Percentiles rank a stretch among this genome's conserved stretches.
Evolutionary conservation across 2,113 vertebrate species (phyloP).

Genomic region (Nothoprocta perdicaria): DNA sequence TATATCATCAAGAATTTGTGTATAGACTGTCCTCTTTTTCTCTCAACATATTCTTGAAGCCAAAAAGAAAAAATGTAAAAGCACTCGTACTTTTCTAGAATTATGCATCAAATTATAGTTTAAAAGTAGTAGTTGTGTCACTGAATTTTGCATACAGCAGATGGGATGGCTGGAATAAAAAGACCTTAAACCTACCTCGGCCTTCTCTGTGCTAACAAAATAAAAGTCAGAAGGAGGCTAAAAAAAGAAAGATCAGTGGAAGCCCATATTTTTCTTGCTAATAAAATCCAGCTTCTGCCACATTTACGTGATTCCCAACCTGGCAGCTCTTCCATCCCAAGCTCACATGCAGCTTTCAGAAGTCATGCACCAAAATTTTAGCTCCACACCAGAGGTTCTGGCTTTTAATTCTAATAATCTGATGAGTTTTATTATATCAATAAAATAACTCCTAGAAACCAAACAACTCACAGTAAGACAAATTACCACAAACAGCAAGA

Average conservation of each 20-base stretch:
- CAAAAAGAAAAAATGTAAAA: background rate
- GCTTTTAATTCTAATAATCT: background rate
- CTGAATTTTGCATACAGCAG: background rate
- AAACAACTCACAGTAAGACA: background rate
- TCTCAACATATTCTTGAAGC: background rate
- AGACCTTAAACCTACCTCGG: background rate
- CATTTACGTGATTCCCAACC: rapidly evolving
- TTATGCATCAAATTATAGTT: background rate
- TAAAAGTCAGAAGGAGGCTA: background rate
- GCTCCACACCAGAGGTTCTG: background rate
- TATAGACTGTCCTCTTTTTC: background rate
- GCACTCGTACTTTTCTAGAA: background rate
- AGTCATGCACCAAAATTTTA: background rate
- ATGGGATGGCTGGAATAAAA: background rate
- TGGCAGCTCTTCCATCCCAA: background rate
- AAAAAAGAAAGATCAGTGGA: background rate
- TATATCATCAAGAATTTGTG: background rate
- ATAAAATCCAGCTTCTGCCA: background rate
- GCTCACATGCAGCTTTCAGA: background rate
- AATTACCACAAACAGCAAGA: background rate
- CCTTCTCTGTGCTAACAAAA: background rate
- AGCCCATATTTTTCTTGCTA: background rate
- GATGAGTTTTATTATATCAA: background rate
- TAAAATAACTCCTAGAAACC: background rate
- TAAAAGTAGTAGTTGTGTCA: background rate